Conservation (phyloP, 1,140 invertebrate genomes). For the Diorhabda sublineata region DNA sequence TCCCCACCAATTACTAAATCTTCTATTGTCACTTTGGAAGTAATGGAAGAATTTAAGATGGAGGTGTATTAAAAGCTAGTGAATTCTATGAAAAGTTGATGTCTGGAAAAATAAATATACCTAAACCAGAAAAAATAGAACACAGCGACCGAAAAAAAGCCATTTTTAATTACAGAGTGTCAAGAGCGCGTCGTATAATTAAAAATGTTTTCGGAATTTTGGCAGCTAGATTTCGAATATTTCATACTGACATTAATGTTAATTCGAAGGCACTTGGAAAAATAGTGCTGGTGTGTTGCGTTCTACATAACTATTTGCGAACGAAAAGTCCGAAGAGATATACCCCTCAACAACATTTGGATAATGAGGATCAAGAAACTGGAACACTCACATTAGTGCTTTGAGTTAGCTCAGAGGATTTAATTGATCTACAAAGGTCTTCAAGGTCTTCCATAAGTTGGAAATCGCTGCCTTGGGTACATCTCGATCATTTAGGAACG, state of each 20-base stretch:
- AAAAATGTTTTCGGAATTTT: background rate
- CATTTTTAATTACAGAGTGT: background rate
- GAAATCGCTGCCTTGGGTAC: no score
- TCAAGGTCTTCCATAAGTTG: background rate
- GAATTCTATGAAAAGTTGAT: background rate
- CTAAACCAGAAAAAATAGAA: background rate
- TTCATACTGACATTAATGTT: background rate
- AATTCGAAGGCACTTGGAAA: background rate
- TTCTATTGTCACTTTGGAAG: background rate
- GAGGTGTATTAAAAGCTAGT: background rate
- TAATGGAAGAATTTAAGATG: background rate
- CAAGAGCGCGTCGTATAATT: background rate
- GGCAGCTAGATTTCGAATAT: background rate
- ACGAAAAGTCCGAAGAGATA: background rate
- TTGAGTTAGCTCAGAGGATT: background rate
- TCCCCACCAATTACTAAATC: background rate
- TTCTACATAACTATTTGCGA: background rate
- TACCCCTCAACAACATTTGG: background rate
- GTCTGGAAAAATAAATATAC: background rate
- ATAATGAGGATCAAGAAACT: background rate
- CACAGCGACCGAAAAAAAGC: background rate
- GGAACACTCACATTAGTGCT: background rate
- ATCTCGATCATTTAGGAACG: no score
- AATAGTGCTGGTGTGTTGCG: background rate
- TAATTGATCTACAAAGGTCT: background rate